Evolutionary conservation across 2,888 invertebrate species (phyloP), one percentile per base, ranked within the genome.

Genomic region (Tribolium freemani): DNA sequence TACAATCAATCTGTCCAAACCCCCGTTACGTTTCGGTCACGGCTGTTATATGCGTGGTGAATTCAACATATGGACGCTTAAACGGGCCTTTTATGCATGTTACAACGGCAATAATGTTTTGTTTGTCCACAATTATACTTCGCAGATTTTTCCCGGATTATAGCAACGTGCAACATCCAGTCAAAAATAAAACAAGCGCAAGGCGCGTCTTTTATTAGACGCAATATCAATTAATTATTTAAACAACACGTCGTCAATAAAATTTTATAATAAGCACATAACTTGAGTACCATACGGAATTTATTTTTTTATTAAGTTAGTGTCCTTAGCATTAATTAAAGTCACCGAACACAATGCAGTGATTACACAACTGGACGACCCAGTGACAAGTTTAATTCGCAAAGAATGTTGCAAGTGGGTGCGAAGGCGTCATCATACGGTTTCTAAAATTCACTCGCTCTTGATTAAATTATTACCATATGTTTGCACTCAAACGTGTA

Each of bases 1-100:
- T 83, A 83, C 81, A 82, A 83, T 83, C 82, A 81, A 81, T 83
- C 82, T 80, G 81, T 80, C 77, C 75, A 75, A 75, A 76, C 78
- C 76, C 72, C 70, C 44, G 61, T 31, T 60, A 38, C 50, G 69
- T 75, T 79, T 72, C 74, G 79, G 80, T 78, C 79, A 78, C 76
- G 78, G 76, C 69, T 63, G 70, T 72, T 72, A 67, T 70, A 53
- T 76, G 78, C 77, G 70, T 67, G 72, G 68, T 60, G 70, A 70
- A 71, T 56, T 44, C 57, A 61, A 70, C 73, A 73, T 73, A 70
- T 73, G 73, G 69, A 73, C 69, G 66, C 61, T 45, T 64, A 71
- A 71, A 71, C 64, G 64, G 64, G 10, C 45, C 71, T 66, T 70
- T 71, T 69, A 69, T 69, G 51, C 69, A 69, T 31, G 46, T 10